Base-by-base conservation (phyloP, 2,888 invertebrate species). In the Cephus pygmeus region DNA sequence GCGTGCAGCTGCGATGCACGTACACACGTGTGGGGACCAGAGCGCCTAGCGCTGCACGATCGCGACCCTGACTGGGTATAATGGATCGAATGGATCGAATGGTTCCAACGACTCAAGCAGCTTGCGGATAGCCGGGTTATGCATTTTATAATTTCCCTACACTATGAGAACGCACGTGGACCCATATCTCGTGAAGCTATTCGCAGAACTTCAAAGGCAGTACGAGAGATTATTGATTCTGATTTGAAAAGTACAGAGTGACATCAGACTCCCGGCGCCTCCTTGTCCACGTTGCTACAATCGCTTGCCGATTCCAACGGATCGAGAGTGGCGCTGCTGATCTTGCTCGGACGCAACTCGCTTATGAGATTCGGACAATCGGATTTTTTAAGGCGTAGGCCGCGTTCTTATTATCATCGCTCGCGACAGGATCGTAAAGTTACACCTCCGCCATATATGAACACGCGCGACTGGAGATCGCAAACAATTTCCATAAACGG, bases 231-330 rank as follows among this genome's bases (percentile, higher is more conserved):
- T 23, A 56, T 56, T 56, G 40, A 23, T 56, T 56, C 23, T 6
- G 6, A 56, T 69, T 76, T 76, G 73, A 73, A 81, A 84, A 81
- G 33, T 82, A 83, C 79, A 76, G 69, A 73, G 76, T 84, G 82
- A 84, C 84, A 80, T 83, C 84, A 83, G 78, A 75, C 69, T n/a
- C 69, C 33, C 34, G 36, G 40, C 40, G 40, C 40, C 40, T 56
- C 40, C 23, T 56, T 56, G 6, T 56, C 15, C 40, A 56, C 15
- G 15, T 4, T 23, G 40, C 40, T 0, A 9, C 1, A 3, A 35
- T 56, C 23, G 2, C 23, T 23, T 23, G 40, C 4, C 23, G 23
- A 15, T 76, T 23, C 23, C 69, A 79, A 77, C 75, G 71, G 77
- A 34, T 34, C 76, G 56, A 75, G 75, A 77, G 73, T 77, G 76